Evolutionary conservation across 2,888 invertebrate species (phyloP).

Genomic region (Phymatocera aterrima): DNA sequence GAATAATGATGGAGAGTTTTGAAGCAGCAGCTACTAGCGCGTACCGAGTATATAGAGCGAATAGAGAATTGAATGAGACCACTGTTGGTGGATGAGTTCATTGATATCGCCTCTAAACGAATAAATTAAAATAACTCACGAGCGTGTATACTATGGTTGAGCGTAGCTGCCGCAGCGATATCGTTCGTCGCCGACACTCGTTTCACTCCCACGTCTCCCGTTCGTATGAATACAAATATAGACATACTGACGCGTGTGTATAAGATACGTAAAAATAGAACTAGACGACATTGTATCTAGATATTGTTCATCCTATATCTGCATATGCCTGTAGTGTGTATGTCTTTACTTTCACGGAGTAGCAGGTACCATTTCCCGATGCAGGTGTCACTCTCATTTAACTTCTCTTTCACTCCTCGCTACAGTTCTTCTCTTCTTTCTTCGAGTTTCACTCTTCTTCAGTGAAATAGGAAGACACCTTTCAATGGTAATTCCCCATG

Average conservation of each 20-base stretch:
- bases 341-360: no score
- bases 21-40: not conserved
- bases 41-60: constrained; percentile 14
- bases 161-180: constrained; percentile 29
- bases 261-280: constrained; percentile 9
- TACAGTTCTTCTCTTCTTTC: no score
- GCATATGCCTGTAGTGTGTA: no score
- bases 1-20: not conserved
- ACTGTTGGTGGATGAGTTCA: constrained; percentile 71
- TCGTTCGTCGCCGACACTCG: not conserved
- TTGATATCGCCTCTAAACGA: constrained; percentile 71
- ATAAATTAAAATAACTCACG: constrained; percentile 70
- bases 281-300: constrained; percentile 33
- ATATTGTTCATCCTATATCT: constrained; percentile 5
- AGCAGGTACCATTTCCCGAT: not conserved
- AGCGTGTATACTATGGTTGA: not conserved
- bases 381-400: no score
- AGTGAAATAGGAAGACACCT: not conserved
- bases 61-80: constrained; percentile 69
- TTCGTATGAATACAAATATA: not conserved
- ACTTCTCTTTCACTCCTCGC: no score
- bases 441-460: no score
- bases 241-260: not conserved
- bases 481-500: no score
- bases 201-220: no score